Evolutionary conservation across 1,140 invertebrate species (phyloP).

Genomic region (Drosophila erecta): DNA sequence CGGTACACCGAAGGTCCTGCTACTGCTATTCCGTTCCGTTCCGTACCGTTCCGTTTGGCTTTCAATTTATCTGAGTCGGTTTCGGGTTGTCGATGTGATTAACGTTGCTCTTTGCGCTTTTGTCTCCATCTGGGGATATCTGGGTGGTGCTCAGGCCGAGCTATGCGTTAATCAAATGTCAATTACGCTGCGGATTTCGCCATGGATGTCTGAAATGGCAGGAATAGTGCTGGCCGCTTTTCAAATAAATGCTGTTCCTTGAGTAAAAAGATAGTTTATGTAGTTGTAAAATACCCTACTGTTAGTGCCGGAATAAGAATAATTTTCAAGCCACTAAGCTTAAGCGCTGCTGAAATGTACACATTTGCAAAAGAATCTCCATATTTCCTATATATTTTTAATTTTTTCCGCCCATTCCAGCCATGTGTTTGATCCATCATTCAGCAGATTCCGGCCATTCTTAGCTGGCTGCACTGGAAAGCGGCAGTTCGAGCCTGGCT

Average conservation of each 20-base stretch:
- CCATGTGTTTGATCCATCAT: not conserved
- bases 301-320: not conserved
- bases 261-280: no score
- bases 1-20: slow-evolving; percentile 15
- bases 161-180: slow-evolving; percentile 78
- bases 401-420: not conserved
- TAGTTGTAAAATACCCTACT: not conserved
- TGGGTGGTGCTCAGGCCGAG: slow-evolving; percentile 10
- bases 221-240: not conserved
- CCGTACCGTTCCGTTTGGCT: slow-evolving; percentile 16
- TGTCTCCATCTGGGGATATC: slow-evolving; percentile 23
- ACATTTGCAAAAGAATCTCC: no score
- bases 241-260: not conserved
- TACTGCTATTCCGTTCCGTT: slow-evolving; percentile 9
- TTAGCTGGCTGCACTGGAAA: slow-evolving; percentile 10
- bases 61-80: slow-evolving; percentile 63
- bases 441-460: not conserved
- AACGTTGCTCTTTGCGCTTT: slow-evolving; percentile 47
- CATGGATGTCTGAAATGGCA: slow-evolving; percentile 38
- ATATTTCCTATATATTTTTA: not conserved
- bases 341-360: no score
- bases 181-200: slow-evolving; percentile 68
- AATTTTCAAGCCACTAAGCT: no score
- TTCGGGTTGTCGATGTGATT: slow-evolving; percentile 49
- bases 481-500: slow-evolving; percentile 20